A percentile compares a stretch with the other conserved stretches of the same genome.
Evolutionary conservation across 2,888 invertebrate genomes (phyloP).

Genomic region (Cephus pygmeus): DNA sequence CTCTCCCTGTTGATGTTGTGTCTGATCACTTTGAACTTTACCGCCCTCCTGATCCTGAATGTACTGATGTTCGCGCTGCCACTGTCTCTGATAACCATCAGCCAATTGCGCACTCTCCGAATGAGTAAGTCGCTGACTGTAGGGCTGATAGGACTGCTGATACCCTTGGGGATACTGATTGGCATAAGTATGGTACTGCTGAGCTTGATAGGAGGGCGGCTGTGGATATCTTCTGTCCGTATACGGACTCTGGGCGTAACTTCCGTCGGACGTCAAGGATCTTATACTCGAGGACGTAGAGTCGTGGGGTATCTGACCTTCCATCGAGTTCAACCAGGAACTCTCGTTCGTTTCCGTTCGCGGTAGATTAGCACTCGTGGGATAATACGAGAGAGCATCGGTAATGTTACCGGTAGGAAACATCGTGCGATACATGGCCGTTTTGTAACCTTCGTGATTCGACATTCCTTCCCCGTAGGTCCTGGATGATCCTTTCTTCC

Average conservation of each 20-base stretch:
- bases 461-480: conserved; percentile 69
- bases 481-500: conserved; percentile 49
- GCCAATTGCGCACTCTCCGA: conserved; percentile 51
- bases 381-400: conserved; percentile 85
- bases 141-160: conserved; percentile 57
- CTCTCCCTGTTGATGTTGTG: conserved; percentile 52
- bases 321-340: conserved; percentile 72
- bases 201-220: conserved; percentile 56
- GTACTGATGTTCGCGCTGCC: conserved; percentile 58
- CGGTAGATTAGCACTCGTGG: conserved; percentile 74
- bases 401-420: conserved; percentile 79
- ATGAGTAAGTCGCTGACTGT: conserved; percentile 47
- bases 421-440: conserved; percentile 74
- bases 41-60: conserved; percentile 47
- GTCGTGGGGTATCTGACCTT: conserved; percentile 68
- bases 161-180: conserved; percentile 58
- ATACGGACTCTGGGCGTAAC: conserved; percentile 55
- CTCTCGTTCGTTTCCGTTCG: conserved; percentile 70
- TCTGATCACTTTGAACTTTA: conserved; percentile 43
- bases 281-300: conserved; percentile 70
- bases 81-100: conserved; percentile 56
- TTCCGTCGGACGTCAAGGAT: conserved; percentile 57
- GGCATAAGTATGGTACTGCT: conserved; percentile 55
- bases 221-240: conserved; percentile 48
- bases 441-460: conserved; percentile 75